A percentile compares a stretch with the other conserved stretches of the same genome.
Evolutionary conservation across 23 tunicate genomes (phyloP).

Genomic region (Styela plicata): DNA sequence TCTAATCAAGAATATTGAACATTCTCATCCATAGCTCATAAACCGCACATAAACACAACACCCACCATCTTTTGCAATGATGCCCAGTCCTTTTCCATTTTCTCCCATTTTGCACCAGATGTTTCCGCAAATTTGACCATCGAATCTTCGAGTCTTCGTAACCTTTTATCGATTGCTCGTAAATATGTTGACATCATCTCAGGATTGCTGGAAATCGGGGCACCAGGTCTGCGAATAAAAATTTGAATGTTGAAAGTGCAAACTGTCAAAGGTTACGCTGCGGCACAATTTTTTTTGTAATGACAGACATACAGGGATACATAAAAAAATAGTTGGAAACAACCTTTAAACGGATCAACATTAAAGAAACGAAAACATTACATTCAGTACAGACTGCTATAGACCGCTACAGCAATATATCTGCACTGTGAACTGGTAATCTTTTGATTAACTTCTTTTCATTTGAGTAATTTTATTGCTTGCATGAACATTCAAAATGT

Average conservation of each 20-base stretch:
- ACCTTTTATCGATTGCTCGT: conserved; percentile 28
- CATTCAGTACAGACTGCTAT: too few relatives aligned
- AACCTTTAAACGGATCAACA: too few relatives aligned
- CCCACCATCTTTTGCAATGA: conserved; percentile 4
- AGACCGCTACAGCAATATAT: too few relatives aligned
- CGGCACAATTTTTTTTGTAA: too few relatives aligned
- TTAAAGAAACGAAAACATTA: too few relatives aligned
- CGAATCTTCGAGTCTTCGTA: conserved; percentile 19
- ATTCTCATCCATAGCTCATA: neutral
- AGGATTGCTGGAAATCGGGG: conserved; percentile 16
- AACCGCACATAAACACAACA: neutral
- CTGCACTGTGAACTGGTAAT: too few relatives aligned
- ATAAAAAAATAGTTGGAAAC: too few relatives aligned
- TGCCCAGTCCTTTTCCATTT: conserved; percentile 19
- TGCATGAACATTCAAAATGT: too few relatives aligned
- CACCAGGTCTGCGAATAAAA: conserved; percentile 22
- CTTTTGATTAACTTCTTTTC: too few relatives aligned
- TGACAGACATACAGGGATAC: neutral
- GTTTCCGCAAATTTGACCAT: conserved; percentile 13
- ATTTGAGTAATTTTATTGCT: too few relatives aligned
- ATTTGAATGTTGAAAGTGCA: too few relatives aligned
- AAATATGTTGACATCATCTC: conserved; percentile 20
- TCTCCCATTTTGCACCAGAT: conserved; percentile 6
- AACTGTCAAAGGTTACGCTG: too few relatives aligned
- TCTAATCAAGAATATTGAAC: neutral